Evolutionary conservation across 64 coral and sea anemone genomes (phyloP).

Genomic region (Stichodactyla helianthus): DNA sequence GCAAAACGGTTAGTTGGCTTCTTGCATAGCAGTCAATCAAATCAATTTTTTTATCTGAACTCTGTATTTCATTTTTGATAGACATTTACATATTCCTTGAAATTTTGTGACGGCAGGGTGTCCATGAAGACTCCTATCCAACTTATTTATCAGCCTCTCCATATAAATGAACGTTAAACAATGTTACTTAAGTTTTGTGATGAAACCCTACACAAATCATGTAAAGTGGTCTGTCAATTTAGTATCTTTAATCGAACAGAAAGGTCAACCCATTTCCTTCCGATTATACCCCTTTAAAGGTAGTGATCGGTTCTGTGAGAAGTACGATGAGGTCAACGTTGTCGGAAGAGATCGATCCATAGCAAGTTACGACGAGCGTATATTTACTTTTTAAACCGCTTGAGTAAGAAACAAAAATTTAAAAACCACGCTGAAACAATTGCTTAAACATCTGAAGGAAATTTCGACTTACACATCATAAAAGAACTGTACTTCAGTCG

Average conservation of each 20-base stretch:
- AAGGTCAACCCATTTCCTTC: constrained; percentile 4
- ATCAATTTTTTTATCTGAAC: background rate
- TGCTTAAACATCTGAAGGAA: background rate
- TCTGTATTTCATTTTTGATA: background rate
- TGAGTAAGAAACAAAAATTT: background rate
- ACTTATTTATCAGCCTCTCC: too few relatives aligned
- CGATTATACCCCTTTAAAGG: constrained; percentile 11
- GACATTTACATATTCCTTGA: background rate
- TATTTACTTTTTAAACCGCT: background rate
- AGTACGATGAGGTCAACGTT: background rate
- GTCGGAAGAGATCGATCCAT: background rate
- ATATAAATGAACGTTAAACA: too few relatives aligned
- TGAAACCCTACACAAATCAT: background rate
- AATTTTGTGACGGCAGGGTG: too few relatives aligned
- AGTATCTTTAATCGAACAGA: background rate
- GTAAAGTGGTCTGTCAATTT: background rate
- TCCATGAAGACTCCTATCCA: too few relatives aligned
- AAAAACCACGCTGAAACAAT: background rate
- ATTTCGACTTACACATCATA: background rate
- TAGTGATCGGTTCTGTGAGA: background rate
- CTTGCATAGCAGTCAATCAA: background rate
- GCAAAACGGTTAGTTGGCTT: background rate
- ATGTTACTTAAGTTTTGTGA: background rate
- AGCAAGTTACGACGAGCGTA: background rate
- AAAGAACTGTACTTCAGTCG: background rate